These are phyloP conservation scores for Drosophila imparisetae DNA, from an alignment of 2,888 invertebrate species.

Conservation along the genomic window DNA sequence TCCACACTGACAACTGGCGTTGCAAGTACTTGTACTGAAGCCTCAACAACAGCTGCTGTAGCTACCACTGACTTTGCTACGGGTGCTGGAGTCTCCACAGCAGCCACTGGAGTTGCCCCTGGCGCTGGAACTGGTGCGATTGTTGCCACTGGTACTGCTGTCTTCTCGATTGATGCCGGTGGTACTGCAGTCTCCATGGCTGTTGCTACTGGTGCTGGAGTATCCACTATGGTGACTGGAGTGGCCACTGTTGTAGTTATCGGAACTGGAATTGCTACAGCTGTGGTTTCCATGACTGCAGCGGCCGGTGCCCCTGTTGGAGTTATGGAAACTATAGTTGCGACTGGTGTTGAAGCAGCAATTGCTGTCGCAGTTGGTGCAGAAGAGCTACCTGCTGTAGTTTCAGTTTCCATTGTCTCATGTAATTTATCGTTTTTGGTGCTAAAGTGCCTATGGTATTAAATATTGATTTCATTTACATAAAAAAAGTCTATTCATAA, in stretches of 20 bases:
- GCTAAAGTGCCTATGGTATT: neutral
- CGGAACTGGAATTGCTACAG: too few relatives aligned
- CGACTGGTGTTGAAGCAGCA: neutral
- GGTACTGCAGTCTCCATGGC: neutral
- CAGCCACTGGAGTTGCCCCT: neutral
- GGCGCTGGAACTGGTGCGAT: neutral
- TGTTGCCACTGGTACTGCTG: neutral
- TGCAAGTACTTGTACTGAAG: neutral
- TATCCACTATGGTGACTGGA: neutral
- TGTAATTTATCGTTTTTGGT: neutral
- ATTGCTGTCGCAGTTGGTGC: neutral
- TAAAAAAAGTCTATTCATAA: neutral
- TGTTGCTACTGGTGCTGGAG: neutral
- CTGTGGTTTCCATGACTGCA: neutral
- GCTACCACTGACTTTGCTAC: neutral
- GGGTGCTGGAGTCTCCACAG: neutral
- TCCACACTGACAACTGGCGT: neutral
- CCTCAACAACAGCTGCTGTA: neutral
- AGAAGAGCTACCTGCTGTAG: neutral
- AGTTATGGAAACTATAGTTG: neutral
- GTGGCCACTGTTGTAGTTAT: neutral
- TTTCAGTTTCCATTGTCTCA: neutral
- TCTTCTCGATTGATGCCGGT: too few relatives aligned
- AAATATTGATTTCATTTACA: neutral
- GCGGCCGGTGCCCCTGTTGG: neutral